Evolutionary conservation across 2,113 vertebrate genomes (phyloP).

Genomic region (Agelaius phoeniceus): DNA sequence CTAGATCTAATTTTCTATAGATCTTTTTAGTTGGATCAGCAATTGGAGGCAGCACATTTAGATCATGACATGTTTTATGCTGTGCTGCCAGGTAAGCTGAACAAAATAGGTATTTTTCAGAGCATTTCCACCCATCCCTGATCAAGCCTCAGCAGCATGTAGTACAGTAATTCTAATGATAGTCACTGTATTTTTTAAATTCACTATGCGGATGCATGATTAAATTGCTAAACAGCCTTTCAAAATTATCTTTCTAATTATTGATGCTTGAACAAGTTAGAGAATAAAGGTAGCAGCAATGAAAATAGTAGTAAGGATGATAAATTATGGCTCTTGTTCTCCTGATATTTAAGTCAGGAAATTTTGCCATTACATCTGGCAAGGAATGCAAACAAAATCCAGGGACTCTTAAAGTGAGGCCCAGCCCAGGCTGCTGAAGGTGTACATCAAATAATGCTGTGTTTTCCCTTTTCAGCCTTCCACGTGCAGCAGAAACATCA

Average conservation of each 20-base stretch:
- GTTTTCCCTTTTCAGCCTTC: not conserved
- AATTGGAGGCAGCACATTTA: not conserved
- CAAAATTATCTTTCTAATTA: not conserved
- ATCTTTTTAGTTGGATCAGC: not conserved
- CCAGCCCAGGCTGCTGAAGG: not conserved
- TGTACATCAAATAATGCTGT: not conserved
- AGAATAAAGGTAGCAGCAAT: not conserved
- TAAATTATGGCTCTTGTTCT: not conserved
- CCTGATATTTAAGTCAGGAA: not conserved
- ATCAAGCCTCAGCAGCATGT: not conserved
- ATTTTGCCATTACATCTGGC: not conserved
- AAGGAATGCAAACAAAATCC: not conserved
- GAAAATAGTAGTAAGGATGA: not conserved
- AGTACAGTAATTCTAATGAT: not conserved
- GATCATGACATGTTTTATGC: not conserved
- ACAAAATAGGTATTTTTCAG: not conserved
- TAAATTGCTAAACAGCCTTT: not conserved
- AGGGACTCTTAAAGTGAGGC: not conserved
- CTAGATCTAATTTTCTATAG: not conserved
- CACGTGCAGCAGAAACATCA: not conserved
- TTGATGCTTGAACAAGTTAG: not conserved
- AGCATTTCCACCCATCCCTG: not conserved
- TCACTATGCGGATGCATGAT: not conserved
- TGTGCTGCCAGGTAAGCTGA: not conserved
- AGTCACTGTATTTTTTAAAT: not conserved